phyloP scores from a whole-genome alignment of 2,113 vertebrate genomes.

The Vimba vimba region DNA sequence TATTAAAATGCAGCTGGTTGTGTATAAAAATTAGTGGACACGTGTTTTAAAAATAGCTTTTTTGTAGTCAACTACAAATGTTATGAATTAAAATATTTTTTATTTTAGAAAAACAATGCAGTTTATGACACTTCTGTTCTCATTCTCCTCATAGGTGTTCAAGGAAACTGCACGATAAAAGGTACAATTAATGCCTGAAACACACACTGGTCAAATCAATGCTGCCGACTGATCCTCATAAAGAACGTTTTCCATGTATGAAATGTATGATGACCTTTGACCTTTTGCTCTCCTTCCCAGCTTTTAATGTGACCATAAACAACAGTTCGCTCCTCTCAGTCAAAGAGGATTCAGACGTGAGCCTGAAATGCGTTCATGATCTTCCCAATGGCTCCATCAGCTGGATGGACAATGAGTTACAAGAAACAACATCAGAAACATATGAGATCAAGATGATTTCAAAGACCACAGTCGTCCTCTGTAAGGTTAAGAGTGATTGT shows the following conservation, averaged over 20 bases:
- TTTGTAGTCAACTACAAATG: background rate
- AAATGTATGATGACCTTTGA: background rate
- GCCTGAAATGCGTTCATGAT: slow-evolving; percentile 53
- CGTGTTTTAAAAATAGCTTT: background rate
- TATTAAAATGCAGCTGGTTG: background rate
- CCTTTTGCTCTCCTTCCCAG: slow-evolving; percentile 44
- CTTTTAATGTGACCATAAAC: slow-evolving; percentile 34
- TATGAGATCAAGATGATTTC: rapidly evolving
- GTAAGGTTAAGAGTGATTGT: background rate
- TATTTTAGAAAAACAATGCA: background rate
- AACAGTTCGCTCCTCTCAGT: rapidly evolving
- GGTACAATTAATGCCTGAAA: background rate
- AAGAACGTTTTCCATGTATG: background rate
- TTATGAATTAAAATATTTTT: no score
- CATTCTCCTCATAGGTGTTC: background rate
- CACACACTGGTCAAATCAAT: background rate
- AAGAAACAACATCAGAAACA: rapidly evolving
- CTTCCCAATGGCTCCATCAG: background rate
- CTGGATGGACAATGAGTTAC: background rate
- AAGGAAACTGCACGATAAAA: background rate
- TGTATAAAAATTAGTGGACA: background rate
- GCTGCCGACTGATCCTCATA: background rate
- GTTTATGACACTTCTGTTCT: background rate
- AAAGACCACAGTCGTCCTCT: rapidly evolving
- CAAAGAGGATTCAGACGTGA: rapidly evolving